Evolutionary conservation across 2,113 vertebrate species (phyloP).

Genomic region (Bagarius yarrelli): DNA sequence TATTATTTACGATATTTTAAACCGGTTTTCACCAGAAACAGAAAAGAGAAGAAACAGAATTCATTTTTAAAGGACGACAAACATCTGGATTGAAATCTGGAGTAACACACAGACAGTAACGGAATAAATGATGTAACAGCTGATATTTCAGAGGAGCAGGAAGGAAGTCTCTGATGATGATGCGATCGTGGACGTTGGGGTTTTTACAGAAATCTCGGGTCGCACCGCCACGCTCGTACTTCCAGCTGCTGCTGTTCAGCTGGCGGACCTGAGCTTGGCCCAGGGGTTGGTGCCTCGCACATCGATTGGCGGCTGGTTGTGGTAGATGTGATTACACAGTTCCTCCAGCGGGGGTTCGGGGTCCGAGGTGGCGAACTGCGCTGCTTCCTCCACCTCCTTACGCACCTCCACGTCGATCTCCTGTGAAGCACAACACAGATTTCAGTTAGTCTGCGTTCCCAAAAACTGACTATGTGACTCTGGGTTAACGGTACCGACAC

Average conservation of each 20-base stretch:
- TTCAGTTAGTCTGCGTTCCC: background rate
- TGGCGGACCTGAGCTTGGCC: slow-evolving; percentile 81
- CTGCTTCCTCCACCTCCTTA: slow-evolving; percentile 92
- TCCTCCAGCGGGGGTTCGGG: slow-evolving; percentile 91
- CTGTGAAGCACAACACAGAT: slow-evolving; percentile 56
- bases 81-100: background rate
- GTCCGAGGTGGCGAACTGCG: slow-evolving; percentile 93
- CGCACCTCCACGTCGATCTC: slow-evolving; percentile 91
- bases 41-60: background rate
- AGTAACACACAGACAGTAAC: background rate
- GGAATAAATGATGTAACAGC: background rate
- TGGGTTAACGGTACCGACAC: background rate
- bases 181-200: background rate
- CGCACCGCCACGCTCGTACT: background rate
- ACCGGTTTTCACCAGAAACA: background rate
- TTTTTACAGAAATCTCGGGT: background rate
- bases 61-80: too few relatives aligned
- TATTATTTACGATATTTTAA: background rate
- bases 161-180: background rate
- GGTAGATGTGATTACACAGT: slow-evolving; percentile 84
- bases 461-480: background rate
- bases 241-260: slow-evolving; percentile 64
- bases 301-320: slow-evolving; percentile 79
- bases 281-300: slow-evolving; percentile 88
- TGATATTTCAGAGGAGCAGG: background rate